phyloP scores from a whole-genome alignment of 23 tunicate genomes.

The Styela plicata region DNA sequence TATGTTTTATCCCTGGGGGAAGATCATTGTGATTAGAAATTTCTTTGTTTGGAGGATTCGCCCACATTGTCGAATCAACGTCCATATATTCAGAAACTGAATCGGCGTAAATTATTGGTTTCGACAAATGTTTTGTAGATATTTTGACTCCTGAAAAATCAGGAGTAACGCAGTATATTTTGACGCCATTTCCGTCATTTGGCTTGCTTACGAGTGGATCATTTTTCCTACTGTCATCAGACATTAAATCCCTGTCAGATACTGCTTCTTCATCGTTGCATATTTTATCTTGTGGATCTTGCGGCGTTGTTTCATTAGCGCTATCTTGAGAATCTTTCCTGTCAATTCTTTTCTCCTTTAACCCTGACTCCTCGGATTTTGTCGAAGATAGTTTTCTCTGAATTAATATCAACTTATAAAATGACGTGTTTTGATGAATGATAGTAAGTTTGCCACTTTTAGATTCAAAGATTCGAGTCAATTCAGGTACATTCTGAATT shows the following conservation, averaged over 20 bases:
- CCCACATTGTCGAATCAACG: constrained; percentile 51
- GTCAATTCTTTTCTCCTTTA: background rate
- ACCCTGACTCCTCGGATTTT: background rate
- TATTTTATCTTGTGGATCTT: background rate
- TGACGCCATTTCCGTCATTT: background rate
- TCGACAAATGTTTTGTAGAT: background rate
- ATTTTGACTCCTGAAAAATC: background rate
- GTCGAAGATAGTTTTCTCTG: background rate
- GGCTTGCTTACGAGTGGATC: background rate
- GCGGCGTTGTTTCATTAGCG: background rate
- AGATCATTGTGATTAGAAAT: constrained; percentile 65
- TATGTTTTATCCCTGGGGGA: constrained; percentile 41
- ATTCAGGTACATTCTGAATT: too few species aligned
- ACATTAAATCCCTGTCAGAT: too few species aligned
- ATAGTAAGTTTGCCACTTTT: too few species aligned
- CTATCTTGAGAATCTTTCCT: background rate
- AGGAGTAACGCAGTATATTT: background rate
- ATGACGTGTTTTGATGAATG: too few species aligned
- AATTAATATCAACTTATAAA: too few species aligned
- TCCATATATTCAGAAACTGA: constrained; percentile 35
- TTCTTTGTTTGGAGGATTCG: constrained; percentile 73
- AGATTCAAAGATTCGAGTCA: too few species aligned
- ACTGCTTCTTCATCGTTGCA: background rate
- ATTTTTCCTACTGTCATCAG: background rate
- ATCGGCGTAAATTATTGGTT: background rate